Evolutionary conservation across 2,797 vertebrate genomes (phyloP).

Genomic region (Cyclura pinguis): DNA sequence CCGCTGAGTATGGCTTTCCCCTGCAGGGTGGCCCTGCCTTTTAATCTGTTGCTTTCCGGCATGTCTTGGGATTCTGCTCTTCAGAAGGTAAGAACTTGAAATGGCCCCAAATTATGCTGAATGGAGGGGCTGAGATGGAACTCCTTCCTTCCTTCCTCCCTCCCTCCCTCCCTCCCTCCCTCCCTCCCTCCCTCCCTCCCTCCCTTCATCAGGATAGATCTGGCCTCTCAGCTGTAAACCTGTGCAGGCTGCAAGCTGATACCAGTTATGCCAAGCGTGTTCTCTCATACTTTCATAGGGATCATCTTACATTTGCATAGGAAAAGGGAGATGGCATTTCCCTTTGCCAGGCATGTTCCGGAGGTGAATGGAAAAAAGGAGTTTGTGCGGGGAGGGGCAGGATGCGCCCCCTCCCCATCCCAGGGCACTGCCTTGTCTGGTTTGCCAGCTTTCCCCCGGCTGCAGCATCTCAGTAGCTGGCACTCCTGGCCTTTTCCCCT

Average conservation of each 20-base stretch:
- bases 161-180: not conserved
- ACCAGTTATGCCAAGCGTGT: not conserved
- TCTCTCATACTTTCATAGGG: not conserved
- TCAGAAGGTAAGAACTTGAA: not conserved
- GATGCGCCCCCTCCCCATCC: not conserved
- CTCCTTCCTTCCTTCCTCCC: not conserved
- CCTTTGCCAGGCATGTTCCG: not conserved
- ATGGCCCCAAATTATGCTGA: not conserved
- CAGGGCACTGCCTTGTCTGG: not conserved
- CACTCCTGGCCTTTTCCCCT: not conserved
- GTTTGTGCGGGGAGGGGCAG: not conserved
- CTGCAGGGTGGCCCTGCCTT: not conserved
- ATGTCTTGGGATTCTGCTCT: not conserved
- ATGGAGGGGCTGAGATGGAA: not conserved
- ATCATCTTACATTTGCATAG: not conserved
- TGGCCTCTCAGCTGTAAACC: too few relatives aligned
- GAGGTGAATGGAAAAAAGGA: not conserved
- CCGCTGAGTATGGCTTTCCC: not conserved
- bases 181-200: not conserved
- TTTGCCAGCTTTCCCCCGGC: not conserved
- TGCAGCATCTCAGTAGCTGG: not conserved
- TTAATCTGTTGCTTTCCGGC: too few relatives aligned
- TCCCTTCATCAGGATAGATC: too few relatives aligned
- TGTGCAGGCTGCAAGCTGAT: not conserved
- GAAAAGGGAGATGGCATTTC: conserved; percentile 31